These are phyloP conservation scores for Xestia sexstrigata DNA, from an alignment of 2,888 invertebrate species.

Conservation along the genomic window DNA sequence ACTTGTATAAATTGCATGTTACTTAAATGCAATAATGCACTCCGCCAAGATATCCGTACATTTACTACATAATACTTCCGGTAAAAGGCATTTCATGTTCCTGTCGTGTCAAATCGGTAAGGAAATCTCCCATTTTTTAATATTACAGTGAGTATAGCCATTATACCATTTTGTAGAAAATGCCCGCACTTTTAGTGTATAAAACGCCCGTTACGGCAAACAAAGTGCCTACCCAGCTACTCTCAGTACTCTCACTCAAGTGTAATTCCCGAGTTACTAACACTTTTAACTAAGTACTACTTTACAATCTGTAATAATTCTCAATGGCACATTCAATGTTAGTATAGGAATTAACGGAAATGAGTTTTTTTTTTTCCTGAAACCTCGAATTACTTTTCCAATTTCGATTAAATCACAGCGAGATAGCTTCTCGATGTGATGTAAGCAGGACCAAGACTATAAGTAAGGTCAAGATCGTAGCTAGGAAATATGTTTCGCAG, in stretches of 20 bases:
- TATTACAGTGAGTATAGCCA: conserved; percentile 33
- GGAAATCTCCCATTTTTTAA: conserved; percentile 40
- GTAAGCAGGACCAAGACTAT: conserved; percentile 41
- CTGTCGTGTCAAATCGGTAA: conserved; percentile 22
- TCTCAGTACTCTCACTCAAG: conserved; percentile 36
- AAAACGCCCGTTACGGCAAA: conserved; percentile 53
- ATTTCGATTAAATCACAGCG: conserved; percentile 48
- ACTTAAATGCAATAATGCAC: conserved; percentile 19
- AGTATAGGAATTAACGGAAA: conserved; percentile 17
- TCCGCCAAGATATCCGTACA: not conserved
- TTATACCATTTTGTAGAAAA: conserved; percentile 53
- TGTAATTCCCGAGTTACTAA: conserved; percentile 51
- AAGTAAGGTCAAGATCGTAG: conserved; percentile 37
- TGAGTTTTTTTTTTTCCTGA: conserved; percentile 5
- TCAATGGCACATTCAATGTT: conserved; percentile 30
- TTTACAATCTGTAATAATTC: conserved; percentile 51
- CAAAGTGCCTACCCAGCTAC: conserved; percentile 36
- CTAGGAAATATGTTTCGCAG: conserved; percentile 24
- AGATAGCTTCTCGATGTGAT: conserved; percentile 24
- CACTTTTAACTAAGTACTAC: conserved; percentile 51
- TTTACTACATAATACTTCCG: conserved; percentile 9
- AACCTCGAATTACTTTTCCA: conserved; percentile 34
- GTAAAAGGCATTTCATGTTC: conserved; percentile 48
- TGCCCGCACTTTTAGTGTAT: conserved; percentile 48
- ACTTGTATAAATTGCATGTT: not conserved